phyloP scores from a whole-genome alignment of 92 coral and sea anemone genomes.

The Meandrina meandrites region DNA sequence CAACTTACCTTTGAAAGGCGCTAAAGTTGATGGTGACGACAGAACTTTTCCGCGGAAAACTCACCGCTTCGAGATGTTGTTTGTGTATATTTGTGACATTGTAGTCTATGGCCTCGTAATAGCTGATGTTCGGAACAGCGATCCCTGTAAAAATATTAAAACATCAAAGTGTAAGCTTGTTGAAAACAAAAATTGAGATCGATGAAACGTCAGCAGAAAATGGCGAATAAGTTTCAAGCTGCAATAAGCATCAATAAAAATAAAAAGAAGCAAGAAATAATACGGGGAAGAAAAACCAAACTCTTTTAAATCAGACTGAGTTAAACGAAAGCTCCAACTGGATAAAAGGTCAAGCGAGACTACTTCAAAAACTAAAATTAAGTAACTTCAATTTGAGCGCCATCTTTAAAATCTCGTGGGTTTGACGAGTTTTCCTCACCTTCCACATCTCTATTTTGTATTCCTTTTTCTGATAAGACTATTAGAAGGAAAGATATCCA shows the following conservation, averaged over 20 bases:
- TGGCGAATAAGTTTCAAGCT: not conserved
- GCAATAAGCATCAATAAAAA: not conserved
- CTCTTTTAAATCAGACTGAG: not conserved
- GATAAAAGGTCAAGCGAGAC: not conserved
- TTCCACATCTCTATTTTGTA: not conserved
- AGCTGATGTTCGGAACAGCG: conserved; percentile 25
- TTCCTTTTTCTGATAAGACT: not conserved
- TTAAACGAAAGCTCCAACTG: not conserved
- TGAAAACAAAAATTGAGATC: not conserved
- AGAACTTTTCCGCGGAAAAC: conserved; percentile 4
- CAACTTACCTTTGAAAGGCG: conserved; percentile 65
- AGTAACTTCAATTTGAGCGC: too few relatives aligned
- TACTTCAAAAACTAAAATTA: not conserved
- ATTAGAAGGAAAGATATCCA: not conserved
- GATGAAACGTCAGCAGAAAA: conserved; percentile 10
- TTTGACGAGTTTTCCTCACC: not conserved
- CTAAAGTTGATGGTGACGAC: conserved; percentile 51
- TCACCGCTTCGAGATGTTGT: conserved; percentile 57
- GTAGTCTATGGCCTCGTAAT: conserved; percentile 64
- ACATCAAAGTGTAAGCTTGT: not conserved
- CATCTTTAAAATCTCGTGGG: not conserved
- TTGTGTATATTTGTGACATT: conserved; percentile 37
- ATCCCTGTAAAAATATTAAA: conserved; percentile 12
- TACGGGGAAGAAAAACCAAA: not conserved
- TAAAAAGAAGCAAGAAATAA: too few relatives aligned